Conservation (phyloP, 2,888 invertebrate genomes). For the Parascotia fuliginaria region DNA sequence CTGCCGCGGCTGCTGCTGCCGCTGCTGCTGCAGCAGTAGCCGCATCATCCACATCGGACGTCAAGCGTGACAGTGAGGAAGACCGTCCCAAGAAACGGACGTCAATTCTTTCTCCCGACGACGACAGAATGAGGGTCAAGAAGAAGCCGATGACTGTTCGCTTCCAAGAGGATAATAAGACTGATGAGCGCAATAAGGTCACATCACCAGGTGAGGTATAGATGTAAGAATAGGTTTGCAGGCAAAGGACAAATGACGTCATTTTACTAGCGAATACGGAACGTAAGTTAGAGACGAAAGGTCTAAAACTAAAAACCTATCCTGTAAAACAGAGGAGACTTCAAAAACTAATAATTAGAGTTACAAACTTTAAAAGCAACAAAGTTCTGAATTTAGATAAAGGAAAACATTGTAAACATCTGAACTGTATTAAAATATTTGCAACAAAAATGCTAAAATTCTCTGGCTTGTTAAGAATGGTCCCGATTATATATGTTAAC, state of each 20-base stretch:
- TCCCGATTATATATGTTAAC: too few relatives aligned
- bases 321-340: too few relatives aligned
- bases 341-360: too few relatives aligned
- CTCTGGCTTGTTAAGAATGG: too few relatives aligned
- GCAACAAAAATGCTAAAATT: too few relatives aligned
- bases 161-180: slow-evolving; percentile 77
- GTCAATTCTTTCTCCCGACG: slow-evolving; percentile 77
- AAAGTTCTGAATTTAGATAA: too few relatives aligned
- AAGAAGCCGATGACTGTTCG: slow-evolving; percentile 81
- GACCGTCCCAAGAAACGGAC: slow-evolving; percentile 76
- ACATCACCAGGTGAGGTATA: slow-evolving; percentile 72
- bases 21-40: slow-evolving; percentile 32
- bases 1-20: slow-evolving; percentile 9
- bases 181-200: slow-evolving; percentile 70
- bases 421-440: too few relatives aligned
- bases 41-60: slow-evolving; percentile 52
- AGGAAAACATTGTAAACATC: too few relatives aligned
- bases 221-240: slow-evolving; percentile 1
- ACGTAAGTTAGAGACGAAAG: too few relatives aligned
- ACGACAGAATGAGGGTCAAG: slow-evolving; percentile 72
- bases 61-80: slow-evolving; percentile 68
- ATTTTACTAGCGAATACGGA: too few relatives aligned
- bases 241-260: not conserved
- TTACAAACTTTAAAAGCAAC: too few relatives aligned
- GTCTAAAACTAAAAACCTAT: too few relatives aligned